Base-by-base conservation (phyloP, 2,113 vertebrate species). In the Pionites leucogaster region DNA sequence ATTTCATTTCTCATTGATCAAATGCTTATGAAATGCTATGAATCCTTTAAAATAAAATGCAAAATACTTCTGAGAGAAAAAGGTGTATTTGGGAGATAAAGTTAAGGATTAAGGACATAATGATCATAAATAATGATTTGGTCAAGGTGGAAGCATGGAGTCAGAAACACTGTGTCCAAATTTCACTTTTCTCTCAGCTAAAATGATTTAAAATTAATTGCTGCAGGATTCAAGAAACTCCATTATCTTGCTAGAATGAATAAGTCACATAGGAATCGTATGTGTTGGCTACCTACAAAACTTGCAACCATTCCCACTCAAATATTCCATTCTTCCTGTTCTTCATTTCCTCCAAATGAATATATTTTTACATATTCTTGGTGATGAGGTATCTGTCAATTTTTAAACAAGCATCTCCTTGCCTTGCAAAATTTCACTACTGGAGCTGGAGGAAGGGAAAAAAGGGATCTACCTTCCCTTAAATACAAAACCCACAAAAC, bases 201-300 rank as follows among this genome's bases (percentile, higher is more conserved):
- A 76, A 82, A 78, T 12, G 3, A 27, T 67, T 70, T 75, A 4
- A 75, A 63, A 89, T 41, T 17, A 60, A 53, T 20, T 70, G 31
- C 41, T 63, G 59, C 4, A 74, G 19, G 22, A 82, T 24, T 8
- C 13, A 75, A 71, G 29, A 90, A 87, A 53, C 28, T 62, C 13
- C 5, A 64, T 44, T 67, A 55, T 46, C n/a, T 59, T 91, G 33
- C 50, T 39, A 29, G 29, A 87, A 49, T 4, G 37, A 71, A 67
- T 2, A 1, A 93, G 39, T 41, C 42, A 79, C 0, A 0, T 3
- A 82, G 44, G 24, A 87, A 62, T 37, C 6, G 14, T 27, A 37
- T 6, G 11, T 8, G 4, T 17, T 55, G 13, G 35, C 50, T 77
- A 65, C 8, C 59, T 62, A 52, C 10, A 75, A 87, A 93, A 67